Evolutionary conservation across 2,113 vertebrate species (phyloP).

Genomic region (Cranoglanis bouderius): DNA sequence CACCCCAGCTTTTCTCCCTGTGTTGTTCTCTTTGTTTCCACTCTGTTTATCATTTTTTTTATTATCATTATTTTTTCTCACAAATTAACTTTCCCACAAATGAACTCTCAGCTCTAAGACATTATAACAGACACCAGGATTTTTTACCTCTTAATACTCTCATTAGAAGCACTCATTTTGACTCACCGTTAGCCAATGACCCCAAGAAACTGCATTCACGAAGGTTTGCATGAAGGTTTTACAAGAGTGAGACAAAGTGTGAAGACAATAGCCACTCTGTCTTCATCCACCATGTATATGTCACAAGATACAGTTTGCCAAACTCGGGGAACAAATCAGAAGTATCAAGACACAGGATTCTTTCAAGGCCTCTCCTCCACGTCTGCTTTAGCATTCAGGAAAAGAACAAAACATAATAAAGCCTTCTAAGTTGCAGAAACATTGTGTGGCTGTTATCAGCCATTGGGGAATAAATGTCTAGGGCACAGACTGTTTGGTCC

Average conservation of each 20-base stretch:
- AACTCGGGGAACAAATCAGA: slow-evolving; percentile 65
- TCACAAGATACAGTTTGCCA: slow-evolving; percentile 71
- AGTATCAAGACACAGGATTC: slow-evolving; percentile 67
- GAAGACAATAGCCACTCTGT: slow-evolving; percentile 73
- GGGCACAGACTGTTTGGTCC: slow-evolving; percentile 50
- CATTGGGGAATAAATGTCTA: slow-evolving; percentile 59
- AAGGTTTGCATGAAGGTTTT: slow-evolving; percentile 64
- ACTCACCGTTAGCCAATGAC: slow-evolving; percentile 52
- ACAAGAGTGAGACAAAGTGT: slow-evolving; percentile 57
- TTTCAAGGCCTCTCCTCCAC: slow-evolving; percentile 65
- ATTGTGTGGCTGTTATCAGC: slow-evolving; percentile 54
- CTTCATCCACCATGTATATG: slow-evolving; percentile 64
- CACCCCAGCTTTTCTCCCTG: neutral
- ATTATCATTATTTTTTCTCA: neutral
- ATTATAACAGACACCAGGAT: neutral
- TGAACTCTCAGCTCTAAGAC: neutral
- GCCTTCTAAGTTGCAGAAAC: slow-evolving; percentile 54
- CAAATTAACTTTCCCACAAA: neutral
- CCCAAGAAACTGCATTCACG: slow-evolving; percentile 52
- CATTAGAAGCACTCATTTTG: slow-evolving; percentile 5
- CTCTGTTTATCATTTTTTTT: neutral
- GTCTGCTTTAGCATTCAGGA: slow-evolving; percentile 68
- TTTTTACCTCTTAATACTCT: neutral
- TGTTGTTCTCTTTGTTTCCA: neutral
- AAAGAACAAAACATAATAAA: slow-evolving; percentile 63